Base-by-base conservation (phyloP, 1,140 invertebrate species). In the Bradysia coprophila region DNA sequence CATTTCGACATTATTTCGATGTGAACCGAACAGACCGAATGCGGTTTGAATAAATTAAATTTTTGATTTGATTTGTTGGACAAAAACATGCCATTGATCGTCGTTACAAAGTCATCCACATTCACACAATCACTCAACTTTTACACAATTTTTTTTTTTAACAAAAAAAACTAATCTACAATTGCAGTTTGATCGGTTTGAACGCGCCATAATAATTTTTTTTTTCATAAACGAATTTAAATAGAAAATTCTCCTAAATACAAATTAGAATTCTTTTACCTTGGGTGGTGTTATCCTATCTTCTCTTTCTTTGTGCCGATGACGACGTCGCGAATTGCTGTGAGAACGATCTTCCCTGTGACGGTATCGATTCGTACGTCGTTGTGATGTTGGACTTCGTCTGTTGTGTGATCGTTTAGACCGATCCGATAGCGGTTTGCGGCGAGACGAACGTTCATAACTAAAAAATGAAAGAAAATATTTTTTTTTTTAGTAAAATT, bases 361-460 rank as follows among this genome's bases (percentile, higher is more conserved):
- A 49, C 69, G 68, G 49, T 71, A 68, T 51, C 68, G 68, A 54
- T 69, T 67, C 49, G 49, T 53, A 15, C 68, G 65, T 46, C 68
- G 61, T 51, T 67, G 65, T 33, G 69, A 66, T 46, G 64, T 68
- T 15, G 69, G 69, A 50, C 69, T 68, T 50, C 63, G 4, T 5
- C 21, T 4, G 46, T 57, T 67, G 50, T 71, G 70, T 48, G 70
- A 72, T 49, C 70, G 62, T 62, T 72, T 72, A 45, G 69, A 71
- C 45, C 70, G 67, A 57, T 72, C 68, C 62, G 69, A 68, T 50
- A 68, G 64, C 46, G 8, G 33, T 16, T 36, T 36, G 9, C 70
- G 66, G 50, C 68, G 64, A 62, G 68, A 70, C 54, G 65, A 67
- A 54, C 69, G 68, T 61, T 72, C 70, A 57, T 69, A 71, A 62